Evolutionary conservation across 2,888 invertebrate species (phyloP).

Genomic region (Acleris cristana): DNA sequence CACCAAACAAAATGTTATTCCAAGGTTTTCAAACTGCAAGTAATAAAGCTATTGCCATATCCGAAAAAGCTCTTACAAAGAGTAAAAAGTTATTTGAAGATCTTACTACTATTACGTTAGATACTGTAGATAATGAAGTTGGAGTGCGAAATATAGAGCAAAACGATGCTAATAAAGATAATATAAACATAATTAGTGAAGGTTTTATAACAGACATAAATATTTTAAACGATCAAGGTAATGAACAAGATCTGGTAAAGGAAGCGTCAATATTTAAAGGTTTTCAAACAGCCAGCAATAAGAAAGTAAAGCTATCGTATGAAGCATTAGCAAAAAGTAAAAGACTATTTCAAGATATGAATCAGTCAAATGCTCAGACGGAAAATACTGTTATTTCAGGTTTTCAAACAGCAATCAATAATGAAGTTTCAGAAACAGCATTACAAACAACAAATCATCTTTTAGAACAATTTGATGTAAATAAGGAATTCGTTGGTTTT

Average conservation of each 20-base stretch:
- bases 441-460: background rate
- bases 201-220: background rate
- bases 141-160: background rate
- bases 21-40: constrained; percentile 65
- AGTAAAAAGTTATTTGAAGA: constrained; percentile 55
- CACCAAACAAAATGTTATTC: constrained; percentile 27
- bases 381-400: background rate
- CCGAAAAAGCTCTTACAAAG: constrained; percentile 52
- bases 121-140: background rate
- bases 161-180: background rate
- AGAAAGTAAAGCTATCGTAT: constrained; percentile 50
- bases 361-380: background rate
- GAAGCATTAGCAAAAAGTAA: constrained; percentile 53
- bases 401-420: background rate
- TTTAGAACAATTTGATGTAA: background rate
- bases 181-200: background rate
- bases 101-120: constrained; percentile 22
- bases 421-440: background rate
- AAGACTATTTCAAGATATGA: constrained; percentile 54
- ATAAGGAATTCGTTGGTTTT: constrained; percentile 7
- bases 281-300: constrained; percentile 56
- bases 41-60: constrained; percentile 62
- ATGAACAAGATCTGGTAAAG: background rate
- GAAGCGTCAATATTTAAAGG: constrained; percentile 35
- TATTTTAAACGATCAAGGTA: background rate